These are phyloP conservation scores for Apteryx mantelli DNA, from an alignment of 2,113 vertebrate species.

Conservation along the genomic window DNA sequence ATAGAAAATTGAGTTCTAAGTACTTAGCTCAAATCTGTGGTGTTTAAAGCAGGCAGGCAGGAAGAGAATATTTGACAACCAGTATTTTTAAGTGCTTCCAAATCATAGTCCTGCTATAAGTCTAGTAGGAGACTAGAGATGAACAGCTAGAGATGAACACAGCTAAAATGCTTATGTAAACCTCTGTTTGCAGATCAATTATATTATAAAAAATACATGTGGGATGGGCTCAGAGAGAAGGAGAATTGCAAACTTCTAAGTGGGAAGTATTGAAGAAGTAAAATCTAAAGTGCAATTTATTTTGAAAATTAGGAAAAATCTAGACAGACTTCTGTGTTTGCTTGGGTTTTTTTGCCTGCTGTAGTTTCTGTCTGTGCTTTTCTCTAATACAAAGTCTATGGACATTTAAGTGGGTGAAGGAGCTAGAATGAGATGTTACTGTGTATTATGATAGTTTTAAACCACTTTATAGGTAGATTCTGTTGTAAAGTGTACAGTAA, in stretches of 20 bases:
- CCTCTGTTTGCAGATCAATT: neutral
- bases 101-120: neutral
- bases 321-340: neutral
- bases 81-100: neutral
- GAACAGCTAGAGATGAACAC: neutral
- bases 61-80: neutral
- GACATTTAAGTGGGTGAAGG: neutral
- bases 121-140: neutral
- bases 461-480: neutral
- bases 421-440: neutral
- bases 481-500: neutral
- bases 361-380: neutral
- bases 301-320: neutral
- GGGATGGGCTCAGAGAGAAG: neutral
- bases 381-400: neutral
- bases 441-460: neutral
- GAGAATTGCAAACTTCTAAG: neutral
- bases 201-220: neutral
- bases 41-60: neutral
- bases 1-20: neutral
- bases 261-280: neutral
- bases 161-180: neutral
- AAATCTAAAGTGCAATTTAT: neutral
- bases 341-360: neutral
- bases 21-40: neutral